Base-by-base conservation (phyloP, 2,113 vertebrate species). In the Callaeas wilsoni region DNA sequence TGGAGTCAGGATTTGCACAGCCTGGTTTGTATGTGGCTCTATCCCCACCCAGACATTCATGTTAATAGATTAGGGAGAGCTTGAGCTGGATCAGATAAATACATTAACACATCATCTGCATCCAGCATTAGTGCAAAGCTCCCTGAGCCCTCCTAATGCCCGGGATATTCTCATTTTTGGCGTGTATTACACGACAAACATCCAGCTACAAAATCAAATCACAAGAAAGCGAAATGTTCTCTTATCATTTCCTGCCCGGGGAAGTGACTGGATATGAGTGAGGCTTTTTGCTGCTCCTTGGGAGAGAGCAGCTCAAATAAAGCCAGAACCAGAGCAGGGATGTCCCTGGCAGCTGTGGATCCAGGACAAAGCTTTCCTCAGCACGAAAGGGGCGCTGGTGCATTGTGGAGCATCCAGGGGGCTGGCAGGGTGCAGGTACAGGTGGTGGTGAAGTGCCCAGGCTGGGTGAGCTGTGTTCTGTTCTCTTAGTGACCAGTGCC, bases 71-170 rank as follows among this genome's bases (percentile, higher is more conserved):
- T 88, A 94, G 70, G 74, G 79, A 86, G 63, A 74, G 93, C 86
- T 88, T 84, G 87, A 94, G 75, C 63, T 84, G 94, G 94, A 96
- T 97, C 87, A 95, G 87, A 91, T 95, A 91, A 94, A 93, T 81
- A 83, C 92, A 94, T 96, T 94, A 96, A 67, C 4, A 0, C 67
- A 77, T 96, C 84, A 94, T 96, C 95, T 90, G 91, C 85, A 63
- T 64, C 64, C 59, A 88, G 85, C 85, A 94, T 92, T 94, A 96
- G 71, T 52, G 85, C 71, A 94, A 95, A 97, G 46, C 94, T 93
- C 71, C 78, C 65, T 95, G 87, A 96, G 90, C 85, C 71, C 67
- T 86, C 33, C 68, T 94, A 96, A 95, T 90, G 75, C 93, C 0
- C 0, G 3, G 47, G 42, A 88, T 94, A 86, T 91, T 93, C 89